Evolutionary conservation across 1,140 invertebrate species (phyloP), one percentile per base, ranked within the genome.

Genomic region (Diorhabda carinulata): DNA sequence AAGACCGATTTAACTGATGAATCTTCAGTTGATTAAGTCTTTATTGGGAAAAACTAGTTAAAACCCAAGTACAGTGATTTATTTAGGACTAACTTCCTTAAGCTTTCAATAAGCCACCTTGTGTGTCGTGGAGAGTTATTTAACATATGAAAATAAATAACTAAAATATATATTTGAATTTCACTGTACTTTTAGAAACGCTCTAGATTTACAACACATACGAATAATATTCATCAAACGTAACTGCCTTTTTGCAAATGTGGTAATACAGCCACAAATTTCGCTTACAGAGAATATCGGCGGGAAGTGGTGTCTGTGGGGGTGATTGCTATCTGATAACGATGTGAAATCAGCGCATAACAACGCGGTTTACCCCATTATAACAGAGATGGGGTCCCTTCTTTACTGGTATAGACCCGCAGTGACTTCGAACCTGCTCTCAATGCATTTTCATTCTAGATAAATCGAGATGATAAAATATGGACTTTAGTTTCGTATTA

Each of bases 301-400:
- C 64, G 64, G 64, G n/a, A 65, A 73, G 65, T 68, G 72, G 70
- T 73, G 72, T 68, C 68, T 66, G 72, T 58, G 66, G 72, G 74
- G 75, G 72, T 73, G 73, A 76, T 64, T 71, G 68, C 70, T 73
- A 80, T 80, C 78, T 76, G 78, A 80, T 80, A 80, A 74, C 69
- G 70, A 73, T 70, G 76, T 79, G 77, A 80, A 80, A 80, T 79
- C 78, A 77, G 78, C 78, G 78, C 78, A 79, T 79, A 80, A 80
- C 78, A 79, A 80, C 78, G 78, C 76, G 78, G 78, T 80, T 79
- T 78, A 80, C 77, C 78, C 78, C 75, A 80, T 80, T 80, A 80
- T 78, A 79, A 80, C 74, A 70, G 68, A 67, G 69, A 71, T 56
- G 57, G 43, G 66, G 66, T 70, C 67, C 68, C 71, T 69, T 71